Percentiles rank a stretch among this genome's conserved stretches.
phyloP scores from a whole-genome alignment of 1,140 invertebrate species.

The Gryon sp. region DNA sequence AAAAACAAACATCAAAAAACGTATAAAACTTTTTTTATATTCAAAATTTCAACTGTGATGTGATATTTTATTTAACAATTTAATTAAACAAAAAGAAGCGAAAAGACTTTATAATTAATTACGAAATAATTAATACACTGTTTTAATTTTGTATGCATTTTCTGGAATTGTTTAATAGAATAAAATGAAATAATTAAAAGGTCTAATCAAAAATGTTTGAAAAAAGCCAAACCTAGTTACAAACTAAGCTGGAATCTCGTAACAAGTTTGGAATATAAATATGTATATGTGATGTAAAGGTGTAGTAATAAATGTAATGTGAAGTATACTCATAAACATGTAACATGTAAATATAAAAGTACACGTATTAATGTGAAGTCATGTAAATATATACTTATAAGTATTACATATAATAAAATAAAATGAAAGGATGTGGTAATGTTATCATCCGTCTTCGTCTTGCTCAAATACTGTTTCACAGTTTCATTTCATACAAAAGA shows the following conservation, averaged over 20 bases:
- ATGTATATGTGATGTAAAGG: constrained; percentile 57
- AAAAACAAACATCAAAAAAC: too few relatives aligned
- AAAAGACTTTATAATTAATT: too few relatives aligned
- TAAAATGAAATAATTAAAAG: too few relatives aligned
- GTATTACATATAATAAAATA: constrained; percentile 6
- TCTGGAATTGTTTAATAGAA: too few relatives aligned
- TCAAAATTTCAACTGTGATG: too few relatives aligned
- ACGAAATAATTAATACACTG: too few relatives aligned
- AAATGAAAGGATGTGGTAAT: constrained; percentile 40
- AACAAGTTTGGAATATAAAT: constrained; percentile 30
- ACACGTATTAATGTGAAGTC: constrained; percentile 16
- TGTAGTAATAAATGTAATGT: constrained; percentile 39
- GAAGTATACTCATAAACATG: constrained; percentile 20
- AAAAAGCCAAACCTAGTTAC: background rate
- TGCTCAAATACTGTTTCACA: constrained; percentile 45
- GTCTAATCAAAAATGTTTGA: too few relatives aligned
- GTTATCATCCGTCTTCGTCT: constrained; percentile 42
- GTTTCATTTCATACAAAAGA: constrained; percentile 10
- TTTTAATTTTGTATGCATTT: too few relatives aligned
- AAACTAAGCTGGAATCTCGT: constrained; percentile 11
- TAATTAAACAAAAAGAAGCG: too few relatives aligned
- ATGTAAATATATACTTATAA: constrained; percentile 52
- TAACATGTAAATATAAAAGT: constrained; percentile 39
- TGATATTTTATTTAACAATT: too few relatives aligned
- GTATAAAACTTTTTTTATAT: too few relatives aligned